A percentile compares a stretch with the other conserved stretches of the same genome.
Conservation (phyloP, 2,797 vertebrate genomes). For the Tragopan temminckii region DNA sequence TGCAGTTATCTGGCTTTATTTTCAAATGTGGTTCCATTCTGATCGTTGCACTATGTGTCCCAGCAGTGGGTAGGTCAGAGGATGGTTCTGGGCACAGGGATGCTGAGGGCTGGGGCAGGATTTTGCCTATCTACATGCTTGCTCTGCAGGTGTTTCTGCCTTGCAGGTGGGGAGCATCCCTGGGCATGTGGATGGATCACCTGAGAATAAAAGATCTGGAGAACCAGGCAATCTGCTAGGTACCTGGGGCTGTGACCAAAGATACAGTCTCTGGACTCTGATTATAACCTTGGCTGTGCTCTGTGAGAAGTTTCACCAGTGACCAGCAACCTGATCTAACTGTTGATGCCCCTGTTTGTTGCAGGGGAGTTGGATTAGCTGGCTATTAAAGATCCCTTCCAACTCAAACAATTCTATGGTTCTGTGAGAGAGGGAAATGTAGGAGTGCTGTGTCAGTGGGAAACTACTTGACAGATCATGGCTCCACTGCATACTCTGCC, state of each 20-base stretch:
- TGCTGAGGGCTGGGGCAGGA: not conserved
- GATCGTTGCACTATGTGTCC: not conserved
- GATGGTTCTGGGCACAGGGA: not conserved
- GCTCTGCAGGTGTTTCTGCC: not conserved
- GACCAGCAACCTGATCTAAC: no score
- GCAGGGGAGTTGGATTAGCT: no score
- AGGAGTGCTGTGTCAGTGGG: not conserved
- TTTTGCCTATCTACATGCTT: not conserved
- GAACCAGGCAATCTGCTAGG: not conserved
- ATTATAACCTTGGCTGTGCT: not conserved
- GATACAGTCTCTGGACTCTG: not conserved
- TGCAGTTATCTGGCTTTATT: not conserved
- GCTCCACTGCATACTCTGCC: fast-evolving
- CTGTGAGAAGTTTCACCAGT: not conserved
- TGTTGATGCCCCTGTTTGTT: no score
- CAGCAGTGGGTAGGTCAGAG: not conserved
- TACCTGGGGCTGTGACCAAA: not conserved
- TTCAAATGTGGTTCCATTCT: not conserved
- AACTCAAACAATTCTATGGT: no score
- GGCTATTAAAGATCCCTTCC: no score
- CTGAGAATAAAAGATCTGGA: not conserved
- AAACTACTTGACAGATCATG: not conserved
- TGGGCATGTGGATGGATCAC: not conserved
- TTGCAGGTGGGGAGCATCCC: not conserved
- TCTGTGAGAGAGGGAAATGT: not conserved